Conservation (phyloP, 2,797 vertebrate species). For the Iguana delicatissima region DNA sequence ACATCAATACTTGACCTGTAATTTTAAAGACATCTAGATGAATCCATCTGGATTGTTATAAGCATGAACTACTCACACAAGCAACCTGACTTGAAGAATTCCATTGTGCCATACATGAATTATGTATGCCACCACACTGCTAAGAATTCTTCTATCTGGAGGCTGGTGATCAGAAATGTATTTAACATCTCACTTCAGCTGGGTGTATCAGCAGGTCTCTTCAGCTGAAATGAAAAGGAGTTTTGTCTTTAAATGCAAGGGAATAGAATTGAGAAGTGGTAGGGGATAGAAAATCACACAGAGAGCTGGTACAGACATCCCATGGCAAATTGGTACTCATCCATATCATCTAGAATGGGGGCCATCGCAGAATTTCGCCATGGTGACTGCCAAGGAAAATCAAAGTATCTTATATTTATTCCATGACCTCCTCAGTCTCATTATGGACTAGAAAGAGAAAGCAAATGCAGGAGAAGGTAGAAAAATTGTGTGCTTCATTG, state of each 20-base stretch:
- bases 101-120: not conserved
- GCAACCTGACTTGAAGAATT: constrained; percentile 1
- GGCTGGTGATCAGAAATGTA: constrained; percentile 19
- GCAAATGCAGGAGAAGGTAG: not conserved
- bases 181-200: constrained; percentile 29
- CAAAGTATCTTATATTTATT: not conserved
- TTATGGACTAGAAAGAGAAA: not conserved
- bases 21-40: not conserved
- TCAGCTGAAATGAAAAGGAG: constrained; percentile 5
- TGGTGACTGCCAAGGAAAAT: not conserved
- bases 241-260: constrained; percentile 19
- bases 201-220: constrained; percentile 13
- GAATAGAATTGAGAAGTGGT: not conserved
- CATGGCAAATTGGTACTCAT: not conserved
- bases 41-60: not conserved
- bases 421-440: not conserved
- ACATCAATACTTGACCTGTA: not conserved
- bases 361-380: not conserved
- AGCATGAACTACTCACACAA: not conserved
- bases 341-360: not conserved
- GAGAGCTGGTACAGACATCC: not conserved
- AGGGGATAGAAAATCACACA: not conserved
- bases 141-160: constrained; percentile 19
- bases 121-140: constrained; percentile 19
- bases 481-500: not conserved